These are phyloP conservation scores for Phasianus colchicus DNA, from an alignment of 2,113 vertebrate genomes.

Conservation along the genomic window DNA sequence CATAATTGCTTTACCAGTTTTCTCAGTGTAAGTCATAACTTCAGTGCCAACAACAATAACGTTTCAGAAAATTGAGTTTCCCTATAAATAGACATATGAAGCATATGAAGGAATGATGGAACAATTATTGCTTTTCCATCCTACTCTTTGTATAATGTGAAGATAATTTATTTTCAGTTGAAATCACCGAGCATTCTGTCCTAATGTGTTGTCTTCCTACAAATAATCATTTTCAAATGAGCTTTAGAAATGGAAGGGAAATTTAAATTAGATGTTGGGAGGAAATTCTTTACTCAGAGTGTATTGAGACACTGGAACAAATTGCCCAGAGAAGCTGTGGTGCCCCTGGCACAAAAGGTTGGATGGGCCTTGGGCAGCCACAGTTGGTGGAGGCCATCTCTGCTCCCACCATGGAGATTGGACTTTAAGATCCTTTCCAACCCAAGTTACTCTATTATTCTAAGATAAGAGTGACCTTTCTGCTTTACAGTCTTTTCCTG, in stretches of 20 bases:
- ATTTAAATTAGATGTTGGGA: background rate
- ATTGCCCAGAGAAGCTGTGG: background rate
- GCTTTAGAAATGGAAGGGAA: background rate
- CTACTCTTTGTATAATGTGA: background rate
- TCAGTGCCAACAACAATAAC: background rate
- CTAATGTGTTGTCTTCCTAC: background rate
- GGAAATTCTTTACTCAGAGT: background rate
- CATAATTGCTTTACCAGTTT: background rate
- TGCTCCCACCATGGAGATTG: too few relatives aligned
- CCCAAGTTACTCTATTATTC: background rate
- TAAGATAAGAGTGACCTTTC: accelerated
- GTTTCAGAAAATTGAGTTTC: background rate
- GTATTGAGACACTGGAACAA: background rate
- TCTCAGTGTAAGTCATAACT: background rate
- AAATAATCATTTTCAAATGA: background rate
- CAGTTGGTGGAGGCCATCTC: background rate
- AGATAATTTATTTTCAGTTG: background rate
- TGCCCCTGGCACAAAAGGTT: background rate
- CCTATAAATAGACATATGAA: background rate
- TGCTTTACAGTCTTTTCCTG: background rate
- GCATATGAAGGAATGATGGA: background rate
- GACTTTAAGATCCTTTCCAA: background rate
- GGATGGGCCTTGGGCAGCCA: background rate
- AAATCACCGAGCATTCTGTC: background rate
- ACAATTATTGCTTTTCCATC: background rate